phyloP scores from a whole-genome alignment of 1,140 invertebrate species.

The Microplitis mediator region DNA sequence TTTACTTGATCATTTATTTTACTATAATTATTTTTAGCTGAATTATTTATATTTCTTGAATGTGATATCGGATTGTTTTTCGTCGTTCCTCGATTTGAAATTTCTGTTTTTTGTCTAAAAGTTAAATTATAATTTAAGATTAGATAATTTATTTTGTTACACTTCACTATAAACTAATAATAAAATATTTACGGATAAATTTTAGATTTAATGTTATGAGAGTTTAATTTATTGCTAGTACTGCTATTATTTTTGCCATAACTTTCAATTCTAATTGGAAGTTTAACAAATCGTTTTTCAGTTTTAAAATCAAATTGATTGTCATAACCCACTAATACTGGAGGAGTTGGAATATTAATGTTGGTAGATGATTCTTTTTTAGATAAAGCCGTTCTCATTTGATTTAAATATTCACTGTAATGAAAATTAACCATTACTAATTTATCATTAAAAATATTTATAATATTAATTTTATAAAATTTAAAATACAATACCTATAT shows the following conservation, averaged over 20 bases:
- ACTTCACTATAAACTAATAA: background rate
- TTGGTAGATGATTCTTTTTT: background rate
- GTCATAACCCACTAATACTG: constrained; percentile 3
- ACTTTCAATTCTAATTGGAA: constrained; percentile 4
- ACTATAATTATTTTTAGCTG: background rate
- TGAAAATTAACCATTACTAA: background rate
- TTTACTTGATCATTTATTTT: background rate
- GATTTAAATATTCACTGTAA: constrained; percentile 6
- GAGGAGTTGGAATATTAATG: background rate
- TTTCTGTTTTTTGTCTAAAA: too few relatives aligned
- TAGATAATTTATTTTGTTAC: too few relatives aligned
- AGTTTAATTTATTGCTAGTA: background rate
- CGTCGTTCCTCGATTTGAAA: too few relatives aligned
- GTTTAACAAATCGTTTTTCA: background rate
- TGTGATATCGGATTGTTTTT: too few relatives aligned
- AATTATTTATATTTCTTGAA: background rate
- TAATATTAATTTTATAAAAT: background rate
- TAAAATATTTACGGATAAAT: background rate
- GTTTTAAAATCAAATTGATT: constrained; percentile 21
- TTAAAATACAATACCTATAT: background rate
- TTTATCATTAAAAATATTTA: background rate
- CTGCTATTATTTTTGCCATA: background rate
- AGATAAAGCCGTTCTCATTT: background rate
- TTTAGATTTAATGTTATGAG: background rate
- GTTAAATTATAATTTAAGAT: too few relatives aligned